A percentile compares a stretch with the other conserved stretches of the same genome.
Conservation (phyloP, 1,140 invertebrate genomes). For the Polypedilum vanderplanki region DNA sequence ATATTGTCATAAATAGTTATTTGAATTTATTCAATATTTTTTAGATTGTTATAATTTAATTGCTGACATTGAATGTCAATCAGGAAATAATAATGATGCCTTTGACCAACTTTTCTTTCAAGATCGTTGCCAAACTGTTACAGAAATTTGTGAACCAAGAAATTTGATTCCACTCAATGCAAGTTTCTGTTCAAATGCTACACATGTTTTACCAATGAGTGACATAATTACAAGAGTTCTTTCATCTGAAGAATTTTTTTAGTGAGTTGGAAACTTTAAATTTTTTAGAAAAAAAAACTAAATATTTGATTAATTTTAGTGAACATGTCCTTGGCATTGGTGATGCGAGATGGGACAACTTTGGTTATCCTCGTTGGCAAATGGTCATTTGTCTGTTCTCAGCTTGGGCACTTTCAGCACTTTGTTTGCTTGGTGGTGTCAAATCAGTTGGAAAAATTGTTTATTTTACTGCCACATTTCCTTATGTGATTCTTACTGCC, state of each 20-base stretch:
- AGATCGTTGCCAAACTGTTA: constrained; percentile 45
- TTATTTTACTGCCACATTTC: constrained; percentile 80
- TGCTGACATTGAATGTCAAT: constrained; percentile 45
- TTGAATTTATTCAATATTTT: constrained; percentile 34
- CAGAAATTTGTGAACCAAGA: constrained; percentile 44
- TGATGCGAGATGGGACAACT: constrained; percentile 54
- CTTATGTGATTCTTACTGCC: constrained; percentile 69
- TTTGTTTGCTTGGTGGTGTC: constrained; percentile 75
- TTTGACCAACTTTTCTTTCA: constrained; percentile 46
- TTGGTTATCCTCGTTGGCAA: constrained; percentile 62
- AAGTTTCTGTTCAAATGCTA: constrained; percentile 43
- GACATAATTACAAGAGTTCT: constrained; percentile 43
- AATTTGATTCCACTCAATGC: constrained; percentile 42
- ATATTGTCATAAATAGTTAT: constrained; percentile 39
- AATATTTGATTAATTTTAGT: constrained; percentile 45
- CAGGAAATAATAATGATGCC: constrained; percentile 39
- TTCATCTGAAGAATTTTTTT: constrained; percentile 78
- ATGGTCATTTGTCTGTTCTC: constrained; percentile 60
- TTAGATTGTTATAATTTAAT: constrained; percentile 50
- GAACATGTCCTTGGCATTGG: constrained; percentile 55
- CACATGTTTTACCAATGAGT: constrained; percentile 40
- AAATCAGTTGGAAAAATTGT: constrained; percentile 64
- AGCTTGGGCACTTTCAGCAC: constrained; percentile 70
- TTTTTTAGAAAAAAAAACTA: no score
- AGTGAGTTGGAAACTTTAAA: constrained; percentile 52